Base-by-base conservation (phyloP, 2,888 invertebrate species). In the Balanococcus diminutus region DNA sequence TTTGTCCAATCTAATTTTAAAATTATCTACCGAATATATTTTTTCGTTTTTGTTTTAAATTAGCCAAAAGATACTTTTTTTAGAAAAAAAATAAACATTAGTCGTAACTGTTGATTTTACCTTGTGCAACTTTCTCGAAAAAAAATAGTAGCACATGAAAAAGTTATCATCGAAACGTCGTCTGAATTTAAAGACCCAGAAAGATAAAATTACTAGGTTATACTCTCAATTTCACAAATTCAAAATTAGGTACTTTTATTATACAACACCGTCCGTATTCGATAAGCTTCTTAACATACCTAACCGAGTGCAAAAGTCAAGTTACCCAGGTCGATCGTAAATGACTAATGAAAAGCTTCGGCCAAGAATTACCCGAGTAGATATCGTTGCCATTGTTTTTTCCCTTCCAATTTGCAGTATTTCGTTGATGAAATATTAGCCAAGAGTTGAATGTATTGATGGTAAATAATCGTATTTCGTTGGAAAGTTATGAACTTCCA, bases 101-200 rank as follows among this genome's bases (percentile, higher is more conserved):
- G 28, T 72, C 72, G 72, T 28, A 72, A 72, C 72, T 72, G 72
- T 72, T 72, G 72, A 72, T 25, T 72, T 72, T 28, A 9, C 28
- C 31, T 4, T 72, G 19, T n/a, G 25, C 72, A 72, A 72, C 28
- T 72, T 72, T 72, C 31, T 72, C 72, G 42, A 3, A 42, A 16
- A 42, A 42, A 42, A 72, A 61, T 19, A 61, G 9, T n/a, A 31
- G 28, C 19, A 72, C 72, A 72, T 72, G 31, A 72, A 72, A 72
- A 72, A 72, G 72, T 72, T 72, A 72, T 72, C 72, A 72, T 72
- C 72, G 72, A 72, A 72, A 72, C 72, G 72, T 72, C 31, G 72
- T 5, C 72, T 72, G 72, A 72, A 72, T 72, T 72, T 72, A 72
- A 72, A 72, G 16, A 25, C 61, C 5, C 14, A 11, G 22, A 22